Conservation (phyloP, 2,113 vertebrate genomes). For the Mystacornis crossleyi region DNA sequence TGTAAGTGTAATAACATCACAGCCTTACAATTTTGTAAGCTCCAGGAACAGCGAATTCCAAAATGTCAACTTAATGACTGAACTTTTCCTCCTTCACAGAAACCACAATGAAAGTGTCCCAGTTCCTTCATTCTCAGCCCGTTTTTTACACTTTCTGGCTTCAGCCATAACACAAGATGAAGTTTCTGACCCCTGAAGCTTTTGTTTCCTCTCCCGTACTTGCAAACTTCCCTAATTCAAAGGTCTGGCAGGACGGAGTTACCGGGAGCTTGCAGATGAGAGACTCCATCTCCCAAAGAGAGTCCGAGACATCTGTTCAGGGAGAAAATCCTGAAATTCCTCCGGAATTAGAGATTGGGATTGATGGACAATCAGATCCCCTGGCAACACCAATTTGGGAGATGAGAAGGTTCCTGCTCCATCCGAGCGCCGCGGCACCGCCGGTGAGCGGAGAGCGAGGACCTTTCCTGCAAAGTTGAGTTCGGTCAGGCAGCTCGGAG, state of each 20-base stretch:
- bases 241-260: neutral
- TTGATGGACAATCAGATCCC: neutral
- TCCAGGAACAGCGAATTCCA: neutral
- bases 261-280: neutral
- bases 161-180: neutral
- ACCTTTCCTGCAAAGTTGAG: neutral
- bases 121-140: neutral
- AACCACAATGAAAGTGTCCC: neutral
- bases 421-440: fast-evolving
- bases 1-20: fast-evolving
- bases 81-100: neutral
- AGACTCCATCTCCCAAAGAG: neutral
- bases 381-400: neutral
- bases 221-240: neutral
- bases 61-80: neutral
- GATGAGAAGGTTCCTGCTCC: neutral
- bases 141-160: neutral
- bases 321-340: neutral
- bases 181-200: neutral
- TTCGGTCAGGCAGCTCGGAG: neutral
- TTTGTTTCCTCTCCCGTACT: neutral
- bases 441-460: neutral
- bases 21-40: neutral
- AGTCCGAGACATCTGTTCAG: neutral
- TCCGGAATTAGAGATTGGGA: neutral